Percentiles rank a stretch among this genome's conserved stretches.
Conservation (phyloP, 23 tunicate genomes). For the Oikopleura dioica region DNA sequence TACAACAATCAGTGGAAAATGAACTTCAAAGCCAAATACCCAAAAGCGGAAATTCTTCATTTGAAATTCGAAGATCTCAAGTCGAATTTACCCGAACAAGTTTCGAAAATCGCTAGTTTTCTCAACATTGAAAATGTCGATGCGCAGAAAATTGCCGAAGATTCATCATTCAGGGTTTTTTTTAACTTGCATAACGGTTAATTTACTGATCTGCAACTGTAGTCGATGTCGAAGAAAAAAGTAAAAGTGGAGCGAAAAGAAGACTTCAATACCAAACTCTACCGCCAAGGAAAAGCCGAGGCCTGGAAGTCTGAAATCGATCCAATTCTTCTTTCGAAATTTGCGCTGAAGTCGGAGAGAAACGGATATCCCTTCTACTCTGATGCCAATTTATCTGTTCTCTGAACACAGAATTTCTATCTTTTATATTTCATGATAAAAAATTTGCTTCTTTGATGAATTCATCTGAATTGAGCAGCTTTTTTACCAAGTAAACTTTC, state of each 20-base stretch:
- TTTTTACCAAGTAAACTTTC: too few species aligned
- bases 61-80: background rate
- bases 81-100: background rate
- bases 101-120: background rate
- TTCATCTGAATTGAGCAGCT: too few species aligned
- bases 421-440: too few species aligned
- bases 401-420: too few species aligned
- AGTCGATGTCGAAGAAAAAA: background rate
- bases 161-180: too few species aligned
- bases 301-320: background rate
- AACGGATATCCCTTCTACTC: too few species aligned
- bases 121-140: background rate
- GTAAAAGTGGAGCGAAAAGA: background rate
- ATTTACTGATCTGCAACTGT: background rate
- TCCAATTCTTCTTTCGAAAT: too few species aligned
- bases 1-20: background rate
- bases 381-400: too few species aligned
- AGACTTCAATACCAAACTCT: background rate
- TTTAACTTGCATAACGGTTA: background rate
- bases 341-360: too few species aligned
- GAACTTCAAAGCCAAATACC: background rate
- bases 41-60: conserved; percentile 3
- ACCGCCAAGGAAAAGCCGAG: background rate
- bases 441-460: too few species aligned
- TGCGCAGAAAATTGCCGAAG: too few species aligned